Evolutionary conservation across 2,797 vertebrate genomes (phyloP).

Genomic region (Aldrovandia affinis): DNA sequence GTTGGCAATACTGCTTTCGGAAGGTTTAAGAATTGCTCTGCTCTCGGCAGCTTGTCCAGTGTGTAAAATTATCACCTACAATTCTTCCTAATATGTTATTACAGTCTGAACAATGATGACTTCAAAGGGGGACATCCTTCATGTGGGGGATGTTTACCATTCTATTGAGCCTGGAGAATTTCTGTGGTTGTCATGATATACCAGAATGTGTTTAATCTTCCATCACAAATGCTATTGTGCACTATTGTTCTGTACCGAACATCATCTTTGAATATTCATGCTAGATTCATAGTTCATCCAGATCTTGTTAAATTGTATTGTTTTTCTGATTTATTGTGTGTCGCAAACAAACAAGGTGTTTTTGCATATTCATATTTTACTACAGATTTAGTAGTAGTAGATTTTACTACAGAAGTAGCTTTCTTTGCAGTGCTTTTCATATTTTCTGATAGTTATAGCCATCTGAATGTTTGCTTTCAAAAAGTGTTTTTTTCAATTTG

Average conservation of each 20-base stretch:
- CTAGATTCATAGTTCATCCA: background rate
- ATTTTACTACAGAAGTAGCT: background rate
- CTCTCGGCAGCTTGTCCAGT: background rate
- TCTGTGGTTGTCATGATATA: background rate
- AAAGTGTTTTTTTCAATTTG: background rate
- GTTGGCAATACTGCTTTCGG: background rate
- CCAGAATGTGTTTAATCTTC: slow-evolving; percentile 2
- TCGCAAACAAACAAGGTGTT: background rate
- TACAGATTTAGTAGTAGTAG: background rate
- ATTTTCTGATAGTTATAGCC: background rate
- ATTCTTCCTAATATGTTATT: background rate
- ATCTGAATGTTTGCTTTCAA: background rate
- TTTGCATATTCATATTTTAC: background rate
- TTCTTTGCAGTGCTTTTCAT: background rate
- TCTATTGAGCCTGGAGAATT: background rate
- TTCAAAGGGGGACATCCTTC: background rate
- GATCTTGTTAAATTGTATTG: background rate
- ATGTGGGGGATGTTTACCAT: background rate
- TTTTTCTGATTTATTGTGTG: background rate
- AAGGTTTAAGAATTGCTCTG: background rate
- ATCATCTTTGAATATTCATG: background rate
- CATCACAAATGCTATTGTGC: background rate
- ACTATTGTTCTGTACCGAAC: background rate
- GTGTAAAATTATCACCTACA: background rate
- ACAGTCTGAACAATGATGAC: background rate